Evolutionary conservation across 2,888 invertebrate species (phyloP).

Genomic region (Ceramica pisi): DNA sequence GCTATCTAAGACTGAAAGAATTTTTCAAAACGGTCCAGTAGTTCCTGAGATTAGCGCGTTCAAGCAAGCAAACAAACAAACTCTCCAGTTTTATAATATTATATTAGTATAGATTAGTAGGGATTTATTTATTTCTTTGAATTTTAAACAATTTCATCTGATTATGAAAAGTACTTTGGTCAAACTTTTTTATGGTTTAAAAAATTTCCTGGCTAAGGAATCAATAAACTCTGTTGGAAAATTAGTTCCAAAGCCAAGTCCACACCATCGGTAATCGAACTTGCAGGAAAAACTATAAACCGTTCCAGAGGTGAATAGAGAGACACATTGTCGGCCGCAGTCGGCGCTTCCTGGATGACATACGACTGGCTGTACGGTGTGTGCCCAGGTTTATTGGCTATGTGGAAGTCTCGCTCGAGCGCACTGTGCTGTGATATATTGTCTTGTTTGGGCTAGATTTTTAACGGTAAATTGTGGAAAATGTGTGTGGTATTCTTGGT

Average conservation of each 20-base stretch:
- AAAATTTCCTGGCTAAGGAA: too few relatives aligned
- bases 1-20: too few relatives aligned
- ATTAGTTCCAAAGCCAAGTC: slow-evolving; percentile 31
- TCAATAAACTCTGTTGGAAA: too few relatives aligned
- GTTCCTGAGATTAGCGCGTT: too few relatives aligned
- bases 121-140: too few relatives aligned
- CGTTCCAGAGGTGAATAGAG: slow-evolving; percentile 59
- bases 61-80: too few relatives aligned
- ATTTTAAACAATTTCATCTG: too few relatives aligned
- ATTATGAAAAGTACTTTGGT: too few relatives aligned
- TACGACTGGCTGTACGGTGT: slow-evolving; percentile 43
- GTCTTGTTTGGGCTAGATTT: slow-evolving; percentile 30
- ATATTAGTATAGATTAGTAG: too few relatives aligned
- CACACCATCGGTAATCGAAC: slow-evolving; percentile 30
- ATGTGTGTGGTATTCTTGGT: neutral
- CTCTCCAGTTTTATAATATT: too few relatives aligned
- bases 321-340: slow-evolving; percentile 57
- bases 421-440: slow-evolving; percentile 38
- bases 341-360: slow-evolving; percentile 62
- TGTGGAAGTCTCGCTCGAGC: slow-evolving; percentile 30
- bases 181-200: too few relatives aligned
- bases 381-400: slow-evolving; percentile 52
- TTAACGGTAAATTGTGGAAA: slow-evolving; percentile 33
- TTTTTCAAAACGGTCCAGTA: too few relatives aligned
- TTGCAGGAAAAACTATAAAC: slow-evolving; percentile 67